Conservation (phyloP, 2,888 invertebrate species). For the Geophilus truncorum region DNA sequence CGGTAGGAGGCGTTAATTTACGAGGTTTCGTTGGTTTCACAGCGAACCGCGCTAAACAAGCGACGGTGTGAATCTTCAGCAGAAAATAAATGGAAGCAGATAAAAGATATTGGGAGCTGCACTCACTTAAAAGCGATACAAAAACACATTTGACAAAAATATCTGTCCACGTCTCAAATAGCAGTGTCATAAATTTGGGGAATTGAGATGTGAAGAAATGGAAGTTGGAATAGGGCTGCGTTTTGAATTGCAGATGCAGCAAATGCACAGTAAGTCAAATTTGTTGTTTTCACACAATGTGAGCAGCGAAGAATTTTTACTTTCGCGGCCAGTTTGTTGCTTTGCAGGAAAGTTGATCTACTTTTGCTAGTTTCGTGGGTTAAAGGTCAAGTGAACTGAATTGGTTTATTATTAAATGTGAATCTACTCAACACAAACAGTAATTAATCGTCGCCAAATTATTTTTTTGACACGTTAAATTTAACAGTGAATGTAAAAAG, state of each 20-base stretch:
- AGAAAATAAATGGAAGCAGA: background rate
- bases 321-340: too few relatives aligned
- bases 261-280: too few relatives aligned
- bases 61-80: background rate
- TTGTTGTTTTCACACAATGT: too few relatives aligned
- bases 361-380: too few relatives aligned
- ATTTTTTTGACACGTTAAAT: too few relatives aligned
- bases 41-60: background rate
- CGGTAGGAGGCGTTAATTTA: background rate
- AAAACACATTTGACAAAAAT: background rate
- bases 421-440: too few relatives aligned
- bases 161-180: background rate
- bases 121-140: background rate
- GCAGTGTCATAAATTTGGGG: background rate
- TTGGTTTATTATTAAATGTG: too few relatives aligned
- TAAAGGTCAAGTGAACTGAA: too few relatives aligned
- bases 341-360: too few relatives aligned
- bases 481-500: too few relatives aligned
- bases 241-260: background rate
- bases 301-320: too few relatives aligned
- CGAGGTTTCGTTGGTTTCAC: background rate
- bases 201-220: background rate
- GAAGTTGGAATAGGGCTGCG: background rate
- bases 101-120: constrained; percentile 4
- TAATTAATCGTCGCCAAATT: too few relatives aligned